Evolutionary conservation across 2,797 vertebrate genomes (phyloP).

Genomic region (Etheostoma perlongum): DNA sequence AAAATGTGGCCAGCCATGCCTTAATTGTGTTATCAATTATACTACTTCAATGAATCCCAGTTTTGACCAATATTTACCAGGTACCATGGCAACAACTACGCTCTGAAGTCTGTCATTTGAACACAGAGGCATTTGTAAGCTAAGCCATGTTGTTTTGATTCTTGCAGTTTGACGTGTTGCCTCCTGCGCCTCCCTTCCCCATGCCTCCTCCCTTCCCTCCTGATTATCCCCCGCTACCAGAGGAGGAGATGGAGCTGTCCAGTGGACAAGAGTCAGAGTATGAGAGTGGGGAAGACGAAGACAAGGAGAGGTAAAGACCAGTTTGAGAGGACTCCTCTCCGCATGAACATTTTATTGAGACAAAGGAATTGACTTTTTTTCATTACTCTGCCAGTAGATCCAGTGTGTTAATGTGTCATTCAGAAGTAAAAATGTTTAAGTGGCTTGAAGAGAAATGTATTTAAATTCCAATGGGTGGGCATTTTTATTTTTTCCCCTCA

Average conservation of each 20-base stretch:
- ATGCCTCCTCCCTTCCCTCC: slow-evolving; percentile 91
- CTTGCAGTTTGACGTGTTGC: slow-evolving; percentile 86
- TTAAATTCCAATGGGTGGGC: slow-evolving; percentile 11
- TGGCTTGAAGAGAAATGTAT: slow-evolving; percentile 19
- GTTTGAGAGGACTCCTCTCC: not conserved
- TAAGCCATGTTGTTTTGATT: slow-evolving; percentile 17
- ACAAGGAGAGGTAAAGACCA: slow-evolving; percentile 89
- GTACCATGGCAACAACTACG: not conserved
- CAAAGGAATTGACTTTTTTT: not conserved
- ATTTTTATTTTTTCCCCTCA: not conserved
- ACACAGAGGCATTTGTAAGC: not conserved
- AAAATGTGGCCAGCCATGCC: not conserved
- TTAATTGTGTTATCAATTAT: not conserved
- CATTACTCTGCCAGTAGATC: not conserved
- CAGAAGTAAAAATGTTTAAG: slow-evolving; percentile 9
- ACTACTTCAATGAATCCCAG: not conserved
- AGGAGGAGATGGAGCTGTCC: slow-evolving; percentile 87
- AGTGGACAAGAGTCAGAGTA: slow-evolving; percentile 95
- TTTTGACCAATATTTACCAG: not conserved
- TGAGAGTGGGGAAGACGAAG: slow-evolving; percentile 93
- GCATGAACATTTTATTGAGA: not conserved
- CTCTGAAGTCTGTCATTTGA: not conserved
- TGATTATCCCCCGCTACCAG: slow-evolving; percentile 91
- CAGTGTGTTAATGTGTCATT: not conserved
- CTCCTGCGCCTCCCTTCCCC: slow-evolving; percentile 86